Base-by-base conservation (phyloP, 2,888 invertebrate species). In the Xanthorhoe designata region DNA sequence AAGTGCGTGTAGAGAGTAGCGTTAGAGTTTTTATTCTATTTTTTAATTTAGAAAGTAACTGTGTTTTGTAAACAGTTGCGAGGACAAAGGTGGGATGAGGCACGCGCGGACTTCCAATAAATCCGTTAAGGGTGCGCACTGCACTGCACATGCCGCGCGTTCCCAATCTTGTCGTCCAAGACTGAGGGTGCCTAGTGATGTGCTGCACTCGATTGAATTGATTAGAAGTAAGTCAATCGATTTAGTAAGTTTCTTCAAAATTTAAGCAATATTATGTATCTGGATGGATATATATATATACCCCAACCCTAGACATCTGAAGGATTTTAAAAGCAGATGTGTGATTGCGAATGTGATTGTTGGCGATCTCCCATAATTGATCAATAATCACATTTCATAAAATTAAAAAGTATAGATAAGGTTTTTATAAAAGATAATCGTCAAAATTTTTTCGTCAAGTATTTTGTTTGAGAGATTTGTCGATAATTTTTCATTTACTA, bases 121-220 rank as follows among this genome's bases (percentile, higher is more conserved):
- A 92, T 92, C 92, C 92, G 92, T 92, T 92, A 92, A 87, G 87
- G 85, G 86, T 78, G 83, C 90, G 89, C 90, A 91, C 89, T 78
- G 83, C 90, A 89, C 90, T 78, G 83, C 90, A 89, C 90, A 91
- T 90, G 89, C 88, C 88, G 86, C 83, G 86, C 84, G 81, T 82
- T 82, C 84, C 82, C 86, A 89, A 89, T 91, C 92, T 89, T 89
- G 86, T 82, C 87, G 84, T 80, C 79, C 84, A 81, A 84, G 82
- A 84, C 83, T 83, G 80, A 86, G 89, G 89, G 87, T 83, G 86
- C 79, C 64, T 72, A 75, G 75, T 78, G 85, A 78, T 70, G 73
- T 66, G 75, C 58, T 55, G 57, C 15, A 82, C 79, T 84, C 84
- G 83, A 81, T 76, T 56, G 73, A 35, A 61, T 61, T 50, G 49